Evolutionary conservation across 2,113 vertebrate species (phyloP).

Genomic region (Phrynocephalus versicolor): DNA sequence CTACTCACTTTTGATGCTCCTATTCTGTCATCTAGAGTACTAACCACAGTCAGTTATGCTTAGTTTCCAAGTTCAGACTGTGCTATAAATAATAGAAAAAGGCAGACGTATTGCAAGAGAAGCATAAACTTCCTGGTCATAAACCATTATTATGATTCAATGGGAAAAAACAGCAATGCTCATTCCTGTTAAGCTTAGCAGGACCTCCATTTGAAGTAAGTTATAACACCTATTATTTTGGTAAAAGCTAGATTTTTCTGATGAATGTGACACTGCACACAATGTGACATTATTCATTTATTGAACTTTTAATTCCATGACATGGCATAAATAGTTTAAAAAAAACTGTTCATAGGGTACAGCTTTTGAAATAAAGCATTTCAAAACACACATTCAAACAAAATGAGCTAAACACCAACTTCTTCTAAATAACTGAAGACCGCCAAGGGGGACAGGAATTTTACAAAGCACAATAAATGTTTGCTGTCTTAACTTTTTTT

Average conservation of each 20-base stretch:
- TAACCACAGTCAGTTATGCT: too few species aligned
- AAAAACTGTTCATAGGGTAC: constrained; percentile 50
- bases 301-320: constrained; percentile 58
- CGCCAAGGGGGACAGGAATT: constrained; percentile 23
- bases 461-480: constrained; percentile 18
- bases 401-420: constrained; percentile 55
- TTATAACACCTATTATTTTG: not conserved
- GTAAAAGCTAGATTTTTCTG: not conserved
- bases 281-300: constrained; percentile 40
- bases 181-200: too few species aligned
- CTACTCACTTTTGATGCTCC: too few species aligned
- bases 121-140: too few species aligned
- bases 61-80: too few species aligned
- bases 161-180: not conserved
- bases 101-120: not conserved
- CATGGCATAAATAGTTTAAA: constrained; percentile 58
- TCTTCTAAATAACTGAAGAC: constrained; percentile 11
- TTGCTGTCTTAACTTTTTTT: constrained; percentile 11
- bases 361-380: constrained; percentile 50
- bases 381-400: constrained; percentile 53
- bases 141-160: not conserved
- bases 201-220: not conserved
- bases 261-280: constrained; percentile 19
- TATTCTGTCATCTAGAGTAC: too few species aligned
- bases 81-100: not conserved